Evolutionary conservation across 2,888 invertebrate genomes (phyloP), one percentile per base, ranked within the genome.

Genomic region (Diabrotica balteata): DNA sequence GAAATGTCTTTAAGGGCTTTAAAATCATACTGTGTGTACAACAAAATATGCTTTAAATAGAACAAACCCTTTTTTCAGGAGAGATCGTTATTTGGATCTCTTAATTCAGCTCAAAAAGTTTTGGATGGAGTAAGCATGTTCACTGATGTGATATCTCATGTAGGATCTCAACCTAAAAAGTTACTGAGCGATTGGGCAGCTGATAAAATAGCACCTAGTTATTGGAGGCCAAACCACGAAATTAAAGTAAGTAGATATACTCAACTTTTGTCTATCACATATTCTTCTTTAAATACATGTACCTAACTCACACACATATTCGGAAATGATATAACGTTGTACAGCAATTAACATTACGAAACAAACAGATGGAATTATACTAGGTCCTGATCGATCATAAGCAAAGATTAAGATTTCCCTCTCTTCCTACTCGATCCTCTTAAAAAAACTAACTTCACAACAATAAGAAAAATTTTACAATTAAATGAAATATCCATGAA

Each of bases 151-250:
- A 86, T 90, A 17, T 85, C 86, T 42, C 90, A 86, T 75, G 89
- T 91, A 22, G 88, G 91, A 10, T 87, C 91, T 5, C 90, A 90
- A 73, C 93, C 93, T n/a, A 89, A 91, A 4, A 90, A 89, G 79
- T 86, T 87, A 4, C 77, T 93, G 1, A 86, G 88, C 43, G 88
- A 90, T 67, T 92, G 92, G 90, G 87, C 93, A n/a, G 89, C 93
- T 1, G 93, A 93, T 82, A 89, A 90, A 80, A 88, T 92, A 44
- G 92, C 92, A 10, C 94, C 94, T 0, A 87, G 88, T 49, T 94
- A 94, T 82, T 94, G 94, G 94, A 87, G 89, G 66, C 91, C 92
- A 8, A 93, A 94, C 81, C 85, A 89, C 73, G 89, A 92, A 80
- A 93, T 93, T 70, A 88, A 85, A 78, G 91, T 91, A 81, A 82